A percentile compares a stretch with the other conserved stretches of the same genome.
phyloP scores from a whole-genome alignment of 2,113 vertebrate species.

The Ptychochromis oligacanthus region DNA sequence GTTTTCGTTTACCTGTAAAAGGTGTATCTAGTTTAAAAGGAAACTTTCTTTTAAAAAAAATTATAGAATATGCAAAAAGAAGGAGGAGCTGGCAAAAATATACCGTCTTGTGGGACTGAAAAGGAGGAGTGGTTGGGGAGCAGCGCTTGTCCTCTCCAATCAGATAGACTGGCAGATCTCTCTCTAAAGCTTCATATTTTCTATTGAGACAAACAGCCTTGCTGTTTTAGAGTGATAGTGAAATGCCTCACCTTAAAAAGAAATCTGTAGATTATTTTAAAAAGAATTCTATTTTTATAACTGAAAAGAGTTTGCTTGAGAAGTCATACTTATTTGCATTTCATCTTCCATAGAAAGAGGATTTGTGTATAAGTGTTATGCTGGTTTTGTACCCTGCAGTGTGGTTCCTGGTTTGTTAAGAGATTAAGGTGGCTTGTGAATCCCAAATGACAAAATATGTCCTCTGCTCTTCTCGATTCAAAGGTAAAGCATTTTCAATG shows the following conservation, averaged over 20 bases:
- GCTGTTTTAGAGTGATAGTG: constrained; percentile 81
- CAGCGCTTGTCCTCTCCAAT: constrained; percentile 67
- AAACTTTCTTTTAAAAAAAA: constrained; percentile 73
- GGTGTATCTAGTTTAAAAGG: constrained; percentile 80
- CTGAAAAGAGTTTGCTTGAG: constrained; percentile 80
- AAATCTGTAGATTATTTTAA: constrained; percentile 86
- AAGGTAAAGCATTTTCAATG: constrained; percentile 75
- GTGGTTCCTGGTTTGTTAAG: constrained; percentile 75
- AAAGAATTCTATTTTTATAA: constrained; percentile 87
- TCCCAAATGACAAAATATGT: constrained; percentile 66
- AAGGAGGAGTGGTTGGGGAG: constrained; percentile 48
- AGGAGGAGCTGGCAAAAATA: constrained; percentile 70
- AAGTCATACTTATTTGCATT: constrained; percentile 78
- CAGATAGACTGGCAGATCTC: constrained; percentile 68
- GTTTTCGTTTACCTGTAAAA: constrained; percentile 86
- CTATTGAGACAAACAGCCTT: constrained; percentile 78
- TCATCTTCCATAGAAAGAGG: constrained; percentile 74
- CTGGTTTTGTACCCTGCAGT: constrained; percentile 81
- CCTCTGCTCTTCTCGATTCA: constrained; percentile 74
- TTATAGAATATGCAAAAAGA: constrained; percentile 85
- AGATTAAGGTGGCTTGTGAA: constrained; percentile 72
- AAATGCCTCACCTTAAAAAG: constrained; percentile 82
- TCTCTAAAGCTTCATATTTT: constrained; percentile 79
- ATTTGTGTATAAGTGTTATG: constrained; percentile 72
- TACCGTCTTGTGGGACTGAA: constrained; percentile 43